phyloP scores from a whole-genome alignment of 2,797 vertebrate species.

The Gambusia yucatana region DNA sequence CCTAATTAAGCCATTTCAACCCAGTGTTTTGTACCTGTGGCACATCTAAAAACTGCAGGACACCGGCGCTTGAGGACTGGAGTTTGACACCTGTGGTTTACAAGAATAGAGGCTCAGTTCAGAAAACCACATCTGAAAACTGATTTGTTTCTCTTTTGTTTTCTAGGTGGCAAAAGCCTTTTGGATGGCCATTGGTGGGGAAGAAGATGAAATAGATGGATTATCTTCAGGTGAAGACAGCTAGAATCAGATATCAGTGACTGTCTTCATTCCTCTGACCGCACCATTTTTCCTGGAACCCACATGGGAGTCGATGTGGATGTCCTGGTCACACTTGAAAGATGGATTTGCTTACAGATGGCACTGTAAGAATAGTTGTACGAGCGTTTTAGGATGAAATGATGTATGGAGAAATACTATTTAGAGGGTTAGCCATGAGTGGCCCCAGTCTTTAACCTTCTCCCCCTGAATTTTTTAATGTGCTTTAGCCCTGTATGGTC shows the following conservation, averaged over 20 bases:
- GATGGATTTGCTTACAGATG: slow-evolving; percentile 52
- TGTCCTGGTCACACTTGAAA: slow-evolving; percentile 40
- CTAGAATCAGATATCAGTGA: slow-evolving; percentile 64
- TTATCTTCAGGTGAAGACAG: slow-evolving; percentile 95
- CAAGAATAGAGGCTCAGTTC: background rate
- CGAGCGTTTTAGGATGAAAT: slow-evolving; percentile 47
- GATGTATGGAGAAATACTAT: slow-evolving; percentile 32
- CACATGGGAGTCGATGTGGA: slow-evolving; percentile 45
- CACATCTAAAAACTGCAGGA: too few species aligned
- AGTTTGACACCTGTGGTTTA: too few species aligned
- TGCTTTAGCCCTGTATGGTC: slow-evolving; percentile 30
- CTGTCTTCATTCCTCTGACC: slow-evolving; percentile 32
- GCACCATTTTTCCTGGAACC: slow-evolving; percentile 44
- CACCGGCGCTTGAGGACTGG: too few species aligned
- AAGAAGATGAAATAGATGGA: slow-evolving; percentile 95
- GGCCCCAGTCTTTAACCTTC: slow-evolving; percentile 22
- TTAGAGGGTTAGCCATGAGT: slow-evolving; percentile 31
- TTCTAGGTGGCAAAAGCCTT: slow-evolving; percentile 96
- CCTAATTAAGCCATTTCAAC: too few species aligned
- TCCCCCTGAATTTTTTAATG: slow-evolving; percentile 11
- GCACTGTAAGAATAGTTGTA: slow-evolving; percentile 44
- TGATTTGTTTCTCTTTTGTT: slow-evolving; percentile 15
- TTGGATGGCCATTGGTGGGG: slow-evolving; percentile 98
- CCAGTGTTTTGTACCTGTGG: too few species aligned
- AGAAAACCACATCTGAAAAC: background rate